phyloP scores from a whole-genome alignment of 2,113 vertebrate genomes.

The Trichomycterus rosablanca region DNA sequence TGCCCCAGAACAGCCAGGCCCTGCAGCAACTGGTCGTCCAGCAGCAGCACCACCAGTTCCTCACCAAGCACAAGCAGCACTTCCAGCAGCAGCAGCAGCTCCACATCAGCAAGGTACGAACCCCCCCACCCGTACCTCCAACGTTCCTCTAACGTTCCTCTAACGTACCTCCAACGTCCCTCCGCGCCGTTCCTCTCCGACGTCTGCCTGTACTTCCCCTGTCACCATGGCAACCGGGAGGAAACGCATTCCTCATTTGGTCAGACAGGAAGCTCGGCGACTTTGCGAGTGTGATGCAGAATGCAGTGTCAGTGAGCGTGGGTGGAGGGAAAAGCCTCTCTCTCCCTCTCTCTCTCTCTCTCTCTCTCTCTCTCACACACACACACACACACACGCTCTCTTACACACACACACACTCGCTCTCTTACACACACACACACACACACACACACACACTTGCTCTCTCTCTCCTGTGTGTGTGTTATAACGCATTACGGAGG shows the following conservation, averaged over 20 bases:
- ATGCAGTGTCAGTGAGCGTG: slow-evolving; percentile 19
- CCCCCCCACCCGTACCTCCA: neutral
- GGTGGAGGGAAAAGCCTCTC: slow-evolving; percentile 2
- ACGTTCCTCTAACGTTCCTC: slow-evolving; percentile 12
- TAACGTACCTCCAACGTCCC: slow-evolving; percentile 34
- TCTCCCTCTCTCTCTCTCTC: neutral
- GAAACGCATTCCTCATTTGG: slow-evolving; percentile 55
- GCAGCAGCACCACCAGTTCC: slow-evolving; percentile 98
- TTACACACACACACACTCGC: no score
- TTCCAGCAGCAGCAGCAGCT: slow-evolving; percentile 95
- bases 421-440: no score
- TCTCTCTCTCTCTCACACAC: neutral
- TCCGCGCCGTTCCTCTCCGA: slow-evolving; percentile 7
- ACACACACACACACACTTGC: no score
- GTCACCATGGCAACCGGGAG: slow-evolving; percentile 63
- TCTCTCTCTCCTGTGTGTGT: neutral
- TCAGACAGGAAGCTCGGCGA: slow-evolving; percentile 50
- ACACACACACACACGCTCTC: no score
- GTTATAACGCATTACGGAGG: neutral
- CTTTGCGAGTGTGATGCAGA: slow-evolving; percentile 10
- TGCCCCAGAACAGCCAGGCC: slow-evolving; percentile 91
- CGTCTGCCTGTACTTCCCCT: slow-evolving; percentile 39
- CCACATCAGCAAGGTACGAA: slow-evolving; percentile 86
- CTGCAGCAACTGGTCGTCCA: slow-evolving; percentile 96
- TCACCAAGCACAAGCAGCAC: slow-evolving; percentile 98